Conservation (phyloP, 2,888 invertebrate genomes). For the Oconnorella tubifera region DNA sequence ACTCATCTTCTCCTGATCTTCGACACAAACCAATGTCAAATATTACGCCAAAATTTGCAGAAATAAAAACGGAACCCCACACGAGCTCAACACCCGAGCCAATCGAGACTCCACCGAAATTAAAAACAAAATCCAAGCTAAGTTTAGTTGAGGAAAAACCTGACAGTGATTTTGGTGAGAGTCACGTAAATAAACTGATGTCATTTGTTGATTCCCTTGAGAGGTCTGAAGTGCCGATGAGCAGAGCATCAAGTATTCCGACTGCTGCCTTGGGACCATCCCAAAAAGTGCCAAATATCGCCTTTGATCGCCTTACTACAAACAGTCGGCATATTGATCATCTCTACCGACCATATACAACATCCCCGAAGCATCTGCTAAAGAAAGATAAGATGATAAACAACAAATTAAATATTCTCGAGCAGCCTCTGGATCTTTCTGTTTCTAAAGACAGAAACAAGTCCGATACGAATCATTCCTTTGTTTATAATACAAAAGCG, state of each 20-base stretch:
- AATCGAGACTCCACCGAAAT: too few species aligned
- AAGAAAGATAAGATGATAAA: not conserved
- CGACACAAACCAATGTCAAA: too few species aligned
- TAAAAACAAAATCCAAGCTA: too few species aligned
- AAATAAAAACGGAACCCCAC: too few species aligned
- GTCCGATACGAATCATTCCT: not conserved
- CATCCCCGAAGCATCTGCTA: not conserved
- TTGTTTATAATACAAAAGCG: too few species aligned
- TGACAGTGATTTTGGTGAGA: constrained; percentile 10
- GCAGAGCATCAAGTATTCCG: not conserved
- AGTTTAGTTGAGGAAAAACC: too few species aligned
- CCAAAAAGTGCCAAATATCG: not conserved
- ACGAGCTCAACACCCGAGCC: too few species aligned
- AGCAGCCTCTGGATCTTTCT: constrained; percentile 1
- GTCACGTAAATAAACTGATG: constrained; percentile 24
- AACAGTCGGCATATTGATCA: not conserved
- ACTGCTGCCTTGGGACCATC: not conserved
- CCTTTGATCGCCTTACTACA: not conserved
- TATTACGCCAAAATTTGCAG: too few species aligned
- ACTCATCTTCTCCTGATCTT: too few species aligned
- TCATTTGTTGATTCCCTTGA: constrained; percentile 25
- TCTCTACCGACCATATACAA: constrained; percentile 1
- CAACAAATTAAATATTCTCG: not conserved
- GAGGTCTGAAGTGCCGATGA: not conserved
- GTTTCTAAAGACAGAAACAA: not conserved